Percentiles rank a stretch among this genome's conserved stretches.
These are phyloP conservation scores for Troides oblongomaculatus DNA, from an alignment of 2,888 invertebrate species.

Conservation along the genomic window DNA sequence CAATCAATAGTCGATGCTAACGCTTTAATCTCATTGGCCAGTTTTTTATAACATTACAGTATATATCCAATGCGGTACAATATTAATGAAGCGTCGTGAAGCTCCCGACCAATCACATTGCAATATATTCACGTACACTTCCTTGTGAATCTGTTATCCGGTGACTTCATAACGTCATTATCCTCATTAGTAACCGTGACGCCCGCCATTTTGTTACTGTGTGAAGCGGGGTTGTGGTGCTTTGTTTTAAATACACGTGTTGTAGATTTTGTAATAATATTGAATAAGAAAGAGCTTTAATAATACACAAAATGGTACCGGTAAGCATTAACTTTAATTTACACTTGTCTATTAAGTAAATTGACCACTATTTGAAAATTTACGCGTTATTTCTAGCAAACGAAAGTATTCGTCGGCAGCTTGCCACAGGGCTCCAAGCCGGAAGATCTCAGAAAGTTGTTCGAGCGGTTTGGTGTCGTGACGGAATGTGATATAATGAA, in stretches of 20 bases:
- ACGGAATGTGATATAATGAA: slow-evolving; percentile 97
- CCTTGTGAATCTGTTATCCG: background rate
- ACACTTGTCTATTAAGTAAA: slow-evolving; percentile 34
- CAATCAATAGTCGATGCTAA: background rate
- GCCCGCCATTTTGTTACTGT: slow-evolving; percentile 33
- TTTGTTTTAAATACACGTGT: slow-evolving; percentile 31
- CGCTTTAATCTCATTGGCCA: slow-evolving; percentile 6
- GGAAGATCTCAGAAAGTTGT: slow-evolving; percentile 89
- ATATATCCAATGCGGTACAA: background rate
- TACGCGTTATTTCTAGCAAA: slow-evolving; percentile 76
- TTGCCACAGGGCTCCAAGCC: slow-evolving; percentile 91
- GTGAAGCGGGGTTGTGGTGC: slow-evolving; percentile 28
- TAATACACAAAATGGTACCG: slow-evolving; percentile 61
- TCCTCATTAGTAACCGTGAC: slow-evolving; percentile 7
- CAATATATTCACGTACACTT: background rate
- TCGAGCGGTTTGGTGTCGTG: slow-evolving; percentile 92
- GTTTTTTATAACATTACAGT: background rate
- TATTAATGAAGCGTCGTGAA: background rate
- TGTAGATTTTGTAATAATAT: slow-evolving; percentile 32
- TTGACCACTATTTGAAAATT: slow-evolving; percentile 23
- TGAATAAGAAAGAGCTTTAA: slow-evolving; percentile 30
- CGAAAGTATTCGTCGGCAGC: slow-evolving; percentile 96
- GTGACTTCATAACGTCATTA: slow-evolving; percentile 4
- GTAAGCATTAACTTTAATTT: slow-evolving; percentile 50
- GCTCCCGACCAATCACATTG: slow-evolving; percentile 1